These are phyloP conservation scores for Sthenelais limicola DNA, from an alignment of 2,888 invertebrate genomes.

Conservation along the genomic window DNA sequence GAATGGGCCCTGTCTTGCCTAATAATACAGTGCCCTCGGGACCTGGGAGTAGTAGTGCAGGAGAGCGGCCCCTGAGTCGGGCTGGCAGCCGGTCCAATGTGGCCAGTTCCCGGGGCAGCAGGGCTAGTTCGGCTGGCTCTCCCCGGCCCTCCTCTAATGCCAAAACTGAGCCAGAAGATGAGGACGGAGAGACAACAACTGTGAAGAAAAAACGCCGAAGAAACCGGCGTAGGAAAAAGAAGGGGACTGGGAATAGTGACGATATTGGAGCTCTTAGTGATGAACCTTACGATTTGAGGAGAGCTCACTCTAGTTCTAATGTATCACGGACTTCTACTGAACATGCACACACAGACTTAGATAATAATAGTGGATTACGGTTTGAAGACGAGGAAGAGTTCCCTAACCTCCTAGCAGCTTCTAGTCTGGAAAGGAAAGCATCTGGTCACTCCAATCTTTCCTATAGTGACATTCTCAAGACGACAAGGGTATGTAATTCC, in stretches of 20 bases:
- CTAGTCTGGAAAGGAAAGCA: slow-evolving; percentile 19
- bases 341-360: background rate
- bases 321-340: slow-evolving; percentile 47
- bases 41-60: background rate
- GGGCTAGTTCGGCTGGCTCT: slow-evolving; percentile 27
- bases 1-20: background rate
- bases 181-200: slow-evolving; percentile 14
- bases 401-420: slow-evolving; percentile 57
- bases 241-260: slow-evolving; percentile 4
- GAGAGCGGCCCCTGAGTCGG: background rate
- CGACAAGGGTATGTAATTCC: slow-evolving; percentile 49
- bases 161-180: slow-evolving; percentile 37
- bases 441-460: slow-evolving; percentile 49
- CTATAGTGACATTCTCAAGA: slow-evolving; percentile 64
- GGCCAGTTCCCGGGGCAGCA: slow-evolving; percentile 23
- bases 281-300: slow-evolving; percentile 43
- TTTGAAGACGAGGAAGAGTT: slow-evolving; percentile 70
- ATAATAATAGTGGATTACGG: slow-evolving; percentile 51
- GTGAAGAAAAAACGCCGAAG: slow-evolving; percentile 39
- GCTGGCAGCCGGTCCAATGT: slow-evolving; percentile 19
- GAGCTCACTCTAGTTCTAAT: slow-evolving; percentile 48
- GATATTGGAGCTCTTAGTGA: slow-evolving; percentile 47
- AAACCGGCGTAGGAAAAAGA: slow-evolving; percentile 31
- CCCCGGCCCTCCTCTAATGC: slow-evolving; percentile 26
- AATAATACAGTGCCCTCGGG: background rate